phyloP scores from a whole-genome alignment of 2,797 vertebrate species.

The Parauchenoglanis punctatus region DNA sequence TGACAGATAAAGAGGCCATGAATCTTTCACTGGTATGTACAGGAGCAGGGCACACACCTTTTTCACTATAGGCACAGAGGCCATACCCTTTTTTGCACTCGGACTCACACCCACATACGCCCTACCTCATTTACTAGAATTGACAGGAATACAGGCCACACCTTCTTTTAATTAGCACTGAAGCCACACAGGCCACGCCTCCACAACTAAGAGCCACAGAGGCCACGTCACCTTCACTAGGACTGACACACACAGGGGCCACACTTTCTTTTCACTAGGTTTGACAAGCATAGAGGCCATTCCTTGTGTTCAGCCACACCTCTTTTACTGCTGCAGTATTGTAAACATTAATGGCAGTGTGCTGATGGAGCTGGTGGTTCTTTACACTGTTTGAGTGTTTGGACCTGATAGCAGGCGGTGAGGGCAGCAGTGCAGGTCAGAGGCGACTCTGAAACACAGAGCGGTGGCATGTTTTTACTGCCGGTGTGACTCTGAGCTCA shows the following conservation, averaged over 20 bases:
- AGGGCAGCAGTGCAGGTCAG: not conserved
- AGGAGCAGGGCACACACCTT: not conserved
- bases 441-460: constrained; percentile 7
- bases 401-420: not conserved
- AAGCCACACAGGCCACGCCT: not conserved
- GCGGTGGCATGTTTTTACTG: not conserved
- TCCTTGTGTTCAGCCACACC: not conserved
- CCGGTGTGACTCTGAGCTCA: constrained; percentile 21
- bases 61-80: not conserved
- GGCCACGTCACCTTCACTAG: not conserved
- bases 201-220: not conserved
- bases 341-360: too few relatives aligned
- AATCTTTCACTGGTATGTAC: too few relatives aligned
- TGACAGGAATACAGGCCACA: not conserved
- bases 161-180: not conserved
- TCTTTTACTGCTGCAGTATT: not conserved
- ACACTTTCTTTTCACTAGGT: not conserved
- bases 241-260: not conserved
- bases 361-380: not conserved
- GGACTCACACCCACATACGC: not conserved
- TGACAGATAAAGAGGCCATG: not conserved
- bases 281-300: not conserved
- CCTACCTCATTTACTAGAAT: not conserved
- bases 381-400: not conserved
- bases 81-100: not conserved